These are phyloP conservation scores for Prolemur simus DNA, from an alignment of 2,113 vertebrate species.

Conservation along the genomic window DNA sequence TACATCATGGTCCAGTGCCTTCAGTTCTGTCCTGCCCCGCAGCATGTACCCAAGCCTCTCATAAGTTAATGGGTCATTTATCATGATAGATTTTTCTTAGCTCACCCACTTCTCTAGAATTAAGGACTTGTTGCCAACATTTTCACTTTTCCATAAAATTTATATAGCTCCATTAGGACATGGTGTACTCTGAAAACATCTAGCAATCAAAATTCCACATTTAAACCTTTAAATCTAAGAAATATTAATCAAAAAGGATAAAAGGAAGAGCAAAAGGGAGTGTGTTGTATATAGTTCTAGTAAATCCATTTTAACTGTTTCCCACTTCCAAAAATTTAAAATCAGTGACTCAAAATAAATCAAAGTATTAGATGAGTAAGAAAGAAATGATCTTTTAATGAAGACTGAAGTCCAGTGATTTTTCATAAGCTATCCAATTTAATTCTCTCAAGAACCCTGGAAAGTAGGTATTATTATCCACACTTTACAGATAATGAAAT, in stretches of 20 bases:
- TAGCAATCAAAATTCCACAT: conserved; percentile 36
- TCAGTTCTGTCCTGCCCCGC: conserved; percentile 55
- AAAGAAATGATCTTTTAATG: conserved; percentile 33
- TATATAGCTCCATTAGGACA: not conserved
- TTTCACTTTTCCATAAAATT: conserved; percentile 58
- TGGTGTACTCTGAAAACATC: conserved; percentile 44
- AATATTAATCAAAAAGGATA: conserved; percentile 40
- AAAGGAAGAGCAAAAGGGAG: not conserved
- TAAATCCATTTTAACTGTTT: conserved; percentile 21
- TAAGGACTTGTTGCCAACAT: conserved; percentile 39
- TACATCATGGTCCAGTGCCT: conserved; percentile 48
- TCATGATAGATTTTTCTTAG: conserved; percentile 52
- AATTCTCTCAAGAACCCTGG: not conserved
- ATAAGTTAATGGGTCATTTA: conserved; percentile 9
- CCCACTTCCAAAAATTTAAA: conserved; percentile 28
- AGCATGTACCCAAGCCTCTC: conserved; percentile 61
- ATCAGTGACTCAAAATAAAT: conserved; percentile 23
- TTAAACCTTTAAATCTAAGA: not conserved
- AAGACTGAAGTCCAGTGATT: not conserved
- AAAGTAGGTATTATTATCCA: not conserved
- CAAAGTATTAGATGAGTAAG: not conserved
- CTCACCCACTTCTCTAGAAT: conserved; percentile 17
- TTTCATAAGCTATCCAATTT: not conserved
- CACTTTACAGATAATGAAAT: not conserved
- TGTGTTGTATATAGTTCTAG: not conserved